Evolutionary conservation across 1,140 invertebrate genomes (phyloP), one percentile per base, ranked within the genome.

Genomic region (Atta cephalotes): DNA sequence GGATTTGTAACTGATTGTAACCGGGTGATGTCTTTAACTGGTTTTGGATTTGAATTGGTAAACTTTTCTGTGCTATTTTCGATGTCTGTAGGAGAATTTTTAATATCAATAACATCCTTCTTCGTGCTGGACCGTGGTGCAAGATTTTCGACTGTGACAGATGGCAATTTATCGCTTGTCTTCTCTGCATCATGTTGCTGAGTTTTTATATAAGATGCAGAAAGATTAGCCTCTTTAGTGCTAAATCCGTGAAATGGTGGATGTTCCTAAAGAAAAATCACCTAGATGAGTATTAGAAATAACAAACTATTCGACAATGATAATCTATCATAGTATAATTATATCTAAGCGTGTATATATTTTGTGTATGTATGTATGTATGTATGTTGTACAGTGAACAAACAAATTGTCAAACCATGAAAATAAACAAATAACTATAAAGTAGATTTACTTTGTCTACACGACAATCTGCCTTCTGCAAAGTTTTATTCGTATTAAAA

Each of bases 221-320:
- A 93, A 49, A 91, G 90, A 86, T 92, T 92, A 85, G 93, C 93
- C 86, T 95, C 94, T 86, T 92, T 94, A 86, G 91, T 95, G 87
- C 94, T 95, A 90, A 95, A 95, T 81, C 95, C 95, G 86, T 95
- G 95, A 86, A 95, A 95, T 68, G 94, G 93, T 88, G 92, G 90
- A 92, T 94, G 93, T 92, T 93, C 93, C 95, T 95, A 85, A 90
- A 85, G 71, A 89, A 85, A 78, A 63, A 84, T 66, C 1, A 12
- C n/a, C 12, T 3, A 18, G 62, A 45, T 74, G n/a, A 85, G 28
- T 31, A 56, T 63, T 79, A 80, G 10, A 65, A 16, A 21, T 12
- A 28, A 63, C 35, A 53, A 14, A 71, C 0, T 18, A 25, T n/a
- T 63, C 12, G 6, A 70, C 18, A 65, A 28, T 28, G 63, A 63